Percentiles rank a stretch among this genome's conserved stretches.
These are phyloP conservation scores for Manduca sexta DNA, from an alignment of 1,140 invertebrate genomes.

Conservation along the genomic window DNA sequence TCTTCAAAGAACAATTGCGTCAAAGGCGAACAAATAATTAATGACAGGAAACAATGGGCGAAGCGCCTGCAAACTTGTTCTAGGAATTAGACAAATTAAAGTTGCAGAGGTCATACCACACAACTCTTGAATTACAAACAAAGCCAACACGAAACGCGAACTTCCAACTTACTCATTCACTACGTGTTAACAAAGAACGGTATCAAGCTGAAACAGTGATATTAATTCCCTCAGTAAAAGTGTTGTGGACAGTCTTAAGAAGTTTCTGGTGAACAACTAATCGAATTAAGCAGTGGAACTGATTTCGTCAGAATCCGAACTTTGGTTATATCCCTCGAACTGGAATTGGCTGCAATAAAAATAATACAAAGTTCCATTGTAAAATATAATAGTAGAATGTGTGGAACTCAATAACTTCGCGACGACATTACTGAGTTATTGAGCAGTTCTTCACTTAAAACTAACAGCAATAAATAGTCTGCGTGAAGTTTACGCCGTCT, in stretches of 20 bases:
- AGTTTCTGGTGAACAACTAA: not conserved
- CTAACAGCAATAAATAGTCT: conserved; percentile 1
- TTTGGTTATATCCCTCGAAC: no score
- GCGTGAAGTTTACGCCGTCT: not conserved
- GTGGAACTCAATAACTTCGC: no score
- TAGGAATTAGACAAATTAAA: conserved; percentile 20
- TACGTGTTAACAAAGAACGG: conserved; percentile 11
- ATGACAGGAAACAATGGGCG: conserved; percentile 13
- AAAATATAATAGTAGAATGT: no score
- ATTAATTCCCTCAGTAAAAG: conserved; percentile 2
- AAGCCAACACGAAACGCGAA: conserved; percentile 4
- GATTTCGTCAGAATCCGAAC: not conserved
- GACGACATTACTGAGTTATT: not conserved
- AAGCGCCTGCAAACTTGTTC: conserved; percentile 10
- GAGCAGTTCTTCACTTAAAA: not conserved
- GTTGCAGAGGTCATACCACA: conserved; percentile 17
- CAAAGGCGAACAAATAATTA: conserved; percentile 9
- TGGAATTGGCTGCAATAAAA: no score
- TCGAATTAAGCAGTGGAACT: not conserved
- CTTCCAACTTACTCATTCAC: conserved; percentile 8
- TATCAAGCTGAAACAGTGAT: not conserved
- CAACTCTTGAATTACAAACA: conserved; percentile 17
- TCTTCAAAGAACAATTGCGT: conserved; percentile 1
- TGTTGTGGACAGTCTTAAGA: not conserved
- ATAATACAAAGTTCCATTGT: no score